These are phyloP conservation scores for Agriopis aurantiaria DNA, from an alignment of 2,888 invertebrate species.

Conservation along the genomic window DNA sequence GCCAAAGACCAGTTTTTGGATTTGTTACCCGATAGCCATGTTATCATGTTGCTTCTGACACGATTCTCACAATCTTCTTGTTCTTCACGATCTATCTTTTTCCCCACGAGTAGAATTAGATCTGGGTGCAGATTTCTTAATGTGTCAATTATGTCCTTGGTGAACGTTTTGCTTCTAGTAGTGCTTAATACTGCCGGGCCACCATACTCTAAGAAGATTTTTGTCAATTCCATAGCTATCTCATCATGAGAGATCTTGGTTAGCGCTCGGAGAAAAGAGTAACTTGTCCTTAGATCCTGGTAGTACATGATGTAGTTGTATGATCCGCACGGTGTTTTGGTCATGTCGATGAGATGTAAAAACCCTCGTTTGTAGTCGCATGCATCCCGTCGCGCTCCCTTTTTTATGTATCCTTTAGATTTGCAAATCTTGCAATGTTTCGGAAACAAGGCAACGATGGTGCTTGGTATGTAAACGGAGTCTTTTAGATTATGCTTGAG, in stretches of 20 bases:
- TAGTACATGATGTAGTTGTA: conserved; percentile 18
- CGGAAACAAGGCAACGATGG: conserved; percentile 1
- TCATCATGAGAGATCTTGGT: background rate
- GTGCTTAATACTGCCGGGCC: conserved; percentile 12
- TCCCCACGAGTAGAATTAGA: conserved; percentile 1
- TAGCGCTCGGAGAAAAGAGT: conserved; percentile 1
- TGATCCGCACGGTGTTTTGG: background rate
- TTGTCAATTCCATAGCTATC: background rate
- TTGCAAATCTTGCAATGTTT: conserved; percentile 11
- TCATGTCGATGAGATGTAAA: conserved; percentile 15
- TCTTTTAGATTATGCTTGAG: conserved; percentile 25
- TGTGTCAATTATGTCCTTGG: background rate
- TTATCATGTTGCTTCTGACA: conserved; percentile 1
- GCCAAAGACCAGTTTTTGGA: conserved; percentile 9
- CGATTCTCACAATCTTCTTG: conserved; percentile 6
- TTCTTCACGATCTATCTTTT: background rate
- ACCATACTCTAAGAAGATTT: conserved; percentile 7
- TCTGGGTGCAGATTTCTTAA: conserved; percentile 1
- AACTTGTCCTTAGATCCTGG: conserved; percentile 9
- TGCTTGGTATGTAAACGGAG: conserved; percentile 29
- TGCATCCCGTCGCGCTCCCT: background rate
- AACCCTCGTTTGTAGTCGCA: conserved; percentile 5
- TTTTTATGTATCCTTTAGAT: background rate
- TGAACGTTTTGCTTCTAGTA: background rate
- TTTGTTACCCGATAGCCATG: conserved; percentile 9